Conservation (phyloP, 1,140 invertebrate genomes). For the Liolophura sinensis region DNA sequence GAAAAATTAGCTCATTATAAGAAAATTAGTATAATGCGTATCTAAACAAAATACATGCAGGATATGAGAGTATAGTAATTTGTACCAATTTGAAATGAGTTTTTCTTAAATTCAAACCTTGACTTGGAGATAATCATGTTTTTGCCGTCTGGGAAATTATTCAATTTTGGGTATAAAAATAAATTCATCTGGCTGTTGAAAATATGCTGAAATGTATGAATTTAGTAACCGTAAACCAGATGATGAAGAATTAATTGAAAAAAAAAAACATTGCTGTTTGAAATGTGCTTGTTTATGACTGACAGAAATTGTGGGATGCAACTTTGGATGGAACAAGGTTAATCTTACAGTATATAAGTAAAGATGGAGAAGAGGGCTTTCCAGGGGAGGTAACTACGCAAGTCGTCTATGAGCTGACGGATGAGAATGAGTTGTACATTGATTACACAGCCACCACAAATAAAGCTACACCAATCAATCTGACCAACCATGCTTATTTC, state of each 20-base stretch:
- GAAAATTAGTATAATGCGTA: no score
- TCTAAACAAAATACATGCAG: no score
- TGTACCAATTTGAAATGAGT: no score
- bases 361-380: constrained; percentile 83
- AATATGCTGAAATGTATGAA: neutral
- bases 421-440: constrained; percentile 73
- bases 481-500: constrained; percentile 94
- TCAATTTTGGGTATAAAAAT: no score
- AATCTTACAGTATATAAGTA: constrained; percentile 65
- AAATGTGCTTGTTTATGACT: constrained; percentile 4
- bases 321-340: constrained; percentile 45
- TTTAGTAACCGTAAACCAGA: neutral
- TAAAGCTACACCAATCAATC: constrained; percentile 82
- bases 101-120: no score
- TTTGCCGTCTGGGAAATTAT: no score
- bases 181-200: neutral
- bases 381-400: constrained; percentile 71
- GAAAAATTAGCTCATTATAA: no score
- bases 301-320: constrained; percentile 57
- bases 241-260: neutral
- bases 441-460: constrained; percentile 74
- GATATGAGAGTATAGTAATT: no score
- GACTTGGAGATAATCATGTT: no score
- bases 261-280: no score
- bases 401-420: constrained; percentile 72